Base-by-base conservation (phyloP, 2,888 invertebrate species). In the Drosophila yooni region DNA sequence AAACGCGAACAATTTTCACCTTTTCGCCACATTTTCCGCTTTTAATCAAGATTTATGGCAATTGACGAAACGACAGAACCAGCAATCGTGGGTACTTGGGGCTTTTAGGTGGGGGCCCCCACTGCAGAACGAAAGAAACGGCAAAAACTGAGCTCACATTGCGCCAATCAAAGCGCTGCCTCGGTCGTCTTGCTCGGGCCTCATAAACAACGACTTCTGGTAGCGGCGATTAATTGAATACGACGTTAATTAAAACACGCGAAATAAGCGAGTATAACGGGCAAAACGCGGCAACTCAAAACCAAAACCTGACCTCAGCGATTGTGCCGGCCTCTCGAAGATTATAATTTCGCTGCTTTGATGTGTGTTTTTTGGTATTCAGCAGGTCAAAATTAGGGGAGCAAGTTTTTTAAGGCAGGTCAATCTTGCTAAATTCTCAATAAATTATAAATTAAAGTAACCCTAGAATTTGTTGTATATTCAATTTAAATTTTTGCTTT, bases 31-130 rank as follows among this genome's bases (percentile, higher is more conserved):
- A 76, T 81, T 87, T 87, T 87, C 76, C 82, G 74, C 71, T 81
- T 84, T 89, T 84, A 89, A 88, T 88, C 76, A 81, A 88, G 87
- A 89, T 88, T 88, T 88, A 88, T 85, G 87, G 70, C 89, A 88
- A 88, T 88, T 88, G 88, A 76, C 76, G 61, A 72, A 83, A 73
- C 63, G 79, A 76, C 70, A 69, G 66, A 73, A 51, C n/a, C 31
- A n/a, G 43, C 43, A 62, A 73, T 43, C 63, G 46, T 48, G 43
- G 52, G 33, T 48, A 27, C n/a, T 18, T 40, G 61, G 33, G 46
- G 43, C 18, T 7, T 31, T 57, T 25, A 33, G 69, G 70, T 61
- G 70, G 27, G 60, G 27, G 21, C 21, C 50, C 54, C 50, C 64
- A 18, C 31, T 10, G 48, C 56, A 54, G 25, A 38, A 54, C 18